These are phyloP conservation scores for Pelosia muscerda DNA, from an alignment of 2,888 invertebrate genomes.

Conservation along the genomic window DNA sequence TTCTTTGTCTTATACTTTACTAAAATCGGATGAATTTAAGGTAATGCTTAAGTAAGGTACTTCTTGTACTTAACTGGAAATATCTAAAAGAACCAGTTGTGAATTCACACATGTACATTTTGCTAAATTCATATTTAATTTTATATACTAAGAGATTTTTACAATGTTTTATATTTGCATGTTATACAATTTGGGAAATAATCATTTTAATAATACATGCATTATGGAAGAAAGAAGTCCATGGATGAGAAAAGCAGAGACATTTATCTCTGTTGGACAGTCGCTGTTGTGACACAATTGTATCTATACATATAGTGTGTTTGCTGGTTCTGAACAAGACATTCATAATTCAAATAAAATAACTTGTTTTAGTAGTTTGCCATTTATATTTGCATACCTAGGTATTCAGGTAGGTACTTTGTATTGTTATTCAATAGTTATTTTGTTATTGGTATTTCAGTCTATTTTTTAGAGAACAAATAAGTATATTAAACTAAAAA, in stretches of 20 bases:
- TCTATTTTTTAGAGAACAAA: too few relatives aligned
- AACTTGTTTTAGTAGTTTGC: too few relatives aligned
- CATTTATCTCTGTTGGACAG: neutral
- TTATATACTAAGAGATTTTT: too few relatives aligned
- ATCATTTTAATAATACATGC: neutral
- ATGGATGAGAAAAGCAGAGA: neutral
- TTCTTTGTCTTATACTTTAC: neutral
- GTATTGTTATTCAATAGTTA: too few relatives aligned
- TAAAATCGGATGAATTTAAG: neutral
- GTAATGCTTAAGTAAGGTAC: neutral
- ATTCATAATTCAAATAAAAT: too few relatives aligned
- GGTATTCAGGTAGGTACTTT: too few relatives aligned
- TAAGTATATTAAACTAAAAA: too few relatives aligned
- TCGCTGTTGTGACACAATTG: too few relatives aligned
- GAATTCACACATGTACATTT: constrained; percentile 3
- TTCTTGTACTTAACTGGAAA: constrained; percentile 3
- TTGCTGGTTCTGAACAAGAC: too few relatives aligned
- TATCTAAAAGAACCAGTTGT: neutral
- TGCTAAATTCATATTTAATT: neutral
- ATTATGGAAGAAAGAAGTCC: neutral
- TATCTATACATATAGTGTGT: neutral
- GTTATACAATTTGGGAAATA: neutral
- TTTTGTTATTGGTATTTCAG: too few relatives aligned
- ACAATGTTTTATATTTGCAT: neutral
- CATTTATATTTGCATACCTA: too few relatives aligned